Base-by-base conservation (phyloP, 2,888 invertebrate genomes). In the Cistogaster globosa region DNA sequence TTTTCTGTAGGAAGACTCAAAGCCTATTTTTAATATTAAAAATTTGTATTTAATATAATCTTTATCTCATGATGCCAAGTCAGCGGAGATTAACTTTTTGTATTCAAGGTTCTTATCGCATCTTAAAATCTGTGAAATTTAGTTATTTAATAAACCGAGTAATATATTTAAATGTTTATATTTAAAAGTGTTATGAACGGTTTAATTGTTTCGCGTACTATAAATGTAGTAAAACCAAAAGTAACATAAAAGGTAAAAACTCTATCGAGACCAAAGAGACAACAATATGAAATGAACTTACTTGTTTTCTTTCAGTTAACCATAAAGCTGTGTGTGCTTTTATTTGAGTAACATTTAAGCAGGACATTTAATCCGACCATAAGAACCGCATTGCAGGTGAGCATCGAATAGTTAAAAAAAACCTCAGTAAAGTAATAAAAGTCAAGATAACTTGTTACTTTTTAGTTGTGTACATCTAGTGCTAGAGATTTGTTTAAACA, bases 321-420 rank as follows among this genome's bases (percentile, higher is more conserved):
- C 48, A 72, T 58, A 36, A 45, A 62, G 26, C 12, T 51, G 36
- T 58, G 20, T 60, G 16, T 55, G 26, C 69, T 62, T 53, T n/a
- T 58, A 67, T 82, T 83, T 74, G 69, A 84, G 68, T 78, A 81
- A 84, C 75, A 83, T 75, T 86, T 86, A 83, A 83, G 72, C 79
- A 83, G 81, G 72, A 79, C 75, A 84, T 51, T 65, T 65, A 74
- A 74, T 60, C 38, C 72, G 65, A 78, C 86, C 80, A 63, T 65
- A 78, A 62, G 72, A 83, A 82, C 87, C 87, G 87, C 87, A 87
- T 72, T 87, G 84, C 86, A 84, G 84, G 72, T 76, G 62, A 71
- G 57, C 69, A 75, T 57, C 32, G 55, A 38, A 75, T 67, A 79
- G 20, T 74, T n/a, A 72, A 0, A 14, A 69, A 68, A 84, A 83